Evolutionary conservation across 2,888 invertebrate species (phyloP), one percentile per base, ranked within the genome.

Genomic region (Spodoptera littoralis): DNA sequence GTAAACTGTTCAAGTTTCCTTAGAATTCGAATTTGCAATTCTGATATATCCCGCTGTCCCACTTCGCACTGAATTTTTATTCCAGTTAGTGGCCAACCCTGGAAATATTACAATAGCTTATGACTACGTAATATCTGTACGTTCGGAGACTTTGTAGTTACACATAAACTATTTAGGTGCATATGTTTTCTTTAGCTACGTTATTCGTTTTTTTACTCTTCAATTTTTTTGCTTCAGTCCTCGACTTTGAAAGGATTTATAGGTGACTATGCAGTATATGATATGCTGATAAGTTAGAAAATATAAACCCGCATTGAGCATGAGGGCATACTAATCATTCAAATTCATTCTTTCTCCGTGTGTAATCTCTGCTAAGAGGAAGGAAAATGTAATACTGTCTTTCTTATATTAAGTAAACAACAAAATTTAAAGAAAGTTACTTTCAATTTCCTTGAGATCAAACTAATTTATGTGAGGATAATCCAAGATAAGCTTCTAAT

Each of bases 11-110:
- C 64, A 57, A 69, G 70, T 78, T 80, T 60, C 60, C 70, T 70
- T 63, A 61, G 59, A 63, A 70, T 68, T 65, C 18, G 53, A 62
- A 80, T 79, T 80, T 72, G 68, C 80, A 77, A 79, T 80, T 77
- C 70, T 70, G 65, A 77, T 74, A 70, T 62, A 61, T 63, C 60
- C 64, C 63, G 43, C 63, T 64, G 63, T 60, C 60, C 65, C 53
- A 68, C 65, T 74, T 80, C 48, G 50, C 60, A 52, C 64, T 68
- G 69, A 74, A 74, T 77, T 80, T 77, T 72, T 65, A 77, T 80
- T 49, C 48, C 47, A 53, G 61, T 74, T 69, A 64, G 66, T 42
- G 51, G 60, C 49, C 48, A 60, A 59, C 51, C 43, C 47, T 46
- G 53, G 41, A 65, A 68, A 70, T 76, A 80, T 73, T 63, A 61